A percentile compares a stretch with the other conserved stretches of the same genome.
Evolutionary conservation across 2,113 vertebrate species (phyloP).

Genomic region (Melanocharis versteri): DNA sequence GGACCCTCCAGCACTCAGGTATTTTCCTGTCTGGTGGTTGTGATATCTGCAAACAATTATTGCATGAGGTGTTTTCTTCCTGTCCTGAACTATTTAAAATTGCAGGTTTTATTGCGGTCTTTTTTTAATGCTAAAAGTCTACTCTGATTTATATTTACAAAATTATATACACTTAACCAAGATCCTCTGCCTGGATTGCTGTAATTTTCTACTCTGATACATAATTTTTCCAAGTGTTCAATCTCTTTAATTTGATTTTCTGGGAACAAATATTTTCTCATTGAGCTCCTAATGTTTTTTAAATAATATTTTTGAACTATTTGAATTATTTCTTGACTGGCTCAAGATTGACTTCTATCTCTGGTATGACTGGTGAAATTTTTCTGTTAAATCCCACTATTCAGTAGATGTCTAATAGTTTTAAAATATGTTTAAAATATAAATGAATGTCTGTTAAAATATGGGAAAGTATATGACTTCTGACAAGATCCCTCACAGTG

Average conservation of each 20-base stretch:
- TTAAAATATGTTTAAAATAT: neutral
- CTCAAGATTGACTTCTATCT: neutral
- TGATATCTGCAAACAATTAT: neutral
- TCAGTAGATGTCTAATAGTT: neutral
- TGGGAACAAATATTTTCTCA: neutral
- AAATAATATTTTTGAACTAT: neutral
- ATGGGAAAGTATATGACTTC: neutral
- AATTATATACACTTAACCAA: neutral
- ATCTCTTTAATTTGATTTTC: neutral
- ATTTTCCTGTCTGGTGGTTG: slow-evolving; percentile 1
- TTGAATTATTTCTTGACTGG: neutral
- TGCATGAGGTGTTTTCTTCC: neutral
- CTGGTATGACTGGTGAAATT: neutral
- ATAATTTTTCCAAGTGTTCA: neutral
- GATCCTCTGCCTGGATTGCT: slow-evolving; percentile 1
- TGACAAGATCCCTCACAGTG: neutral
- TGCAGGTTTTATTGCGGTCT: neutral
- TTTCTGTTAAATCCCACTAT: neutral
- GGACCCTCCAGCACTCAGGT: slow-evolving; percentile 91
- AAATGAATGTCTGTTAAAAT: neutral
- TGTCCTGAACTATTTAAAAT: neutral
- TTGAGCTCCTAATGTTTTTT: neutral
- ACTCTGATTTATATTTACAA: neutral
- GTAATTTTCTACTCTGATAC: neutral
- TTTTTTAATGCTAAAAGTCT: neutral